Evolutionary conservation across 2,113 vertebrate species (phyloP).

Genomic region (zebrafish (Danio rerio)): GRCz12tu NC_133182.1:21180001-21180500

Average conservation of each 20-base stretch:
- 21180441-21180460: too few species aligned
- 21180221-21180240: neutral
- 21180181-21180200: slow-evolving; percentile 19
- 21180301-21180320: neutral
- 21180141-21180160: neutral
- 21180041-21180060: neutral
- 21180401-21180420: neutral
- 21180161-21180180: slow-evolving; percentile 17
- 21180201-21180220: slow-evolving; percentile 23
- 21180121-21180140: slow-evolving; percentile 22
- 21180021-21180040: neutral
- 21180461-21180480: too few species aligned
- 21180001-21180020: neutral
- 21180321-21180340: neutral
- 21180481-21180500: too few species aligned
- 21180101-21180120: slow-evolving; percentile 2
- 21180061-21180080: neutral
- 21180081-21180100: slow-evolving; percentile 5
- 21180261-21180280: slow-evolving; percentile 22
- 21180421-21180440: neutral
- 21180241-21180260: slow-evolving; percentile 8
- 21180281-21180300: slow-evolving; percentile 44
- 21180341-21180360: neutral
- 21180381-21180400: neutral
- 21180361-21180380: neutral